Percentiles rank a stretch among this genome's conserved stretches.
Evolutionary conservation across 1,140 invertebrate genomes (phyloP).

Genomic region (Brachionus asplanchnoidis): DNA sequence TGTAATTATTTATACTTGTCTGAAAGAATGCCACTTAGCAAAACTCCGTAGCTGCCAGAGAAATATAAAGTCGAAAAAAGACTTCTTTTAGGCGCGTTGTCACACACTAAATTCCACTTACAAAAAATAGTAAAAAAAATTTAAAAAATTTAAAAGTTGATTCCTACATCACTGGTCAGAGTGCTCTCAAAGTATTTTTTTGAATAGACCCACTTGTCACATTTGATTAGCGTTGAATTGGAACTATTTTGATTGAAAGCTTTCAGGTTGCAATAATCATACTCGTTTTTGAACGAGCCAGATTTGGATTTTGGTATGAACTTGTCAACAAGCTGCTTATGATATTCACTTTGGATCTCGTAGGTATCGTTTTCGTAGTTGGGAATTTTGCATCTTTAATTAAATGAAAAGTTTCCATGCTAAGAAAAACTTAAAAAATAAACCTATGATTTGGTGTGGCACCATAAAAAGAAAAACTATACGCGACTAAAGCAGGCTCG

Average conservation of each 20-base stretch:
- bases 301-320: background rate
- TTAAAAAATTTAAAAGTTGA: too few relatives aligned
- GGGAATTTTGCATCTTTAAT: slow-evolving; percentile 3
- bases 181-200: slow-evolving; percentile 12
- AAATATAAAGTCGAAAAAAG: slow-evolving; percentile 36
- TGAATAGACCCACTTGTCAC: slow-evolving; percentile 22
- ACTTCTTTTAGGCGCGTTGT: background rate
- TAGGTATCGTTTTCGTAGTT: background rate
- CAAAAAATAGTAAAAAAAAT: background rate
- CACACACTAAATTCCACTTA: slow-evolving; percentile 36
- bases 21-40: slow-evolving; percentile 20
- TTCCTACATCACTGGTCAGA: background rate
- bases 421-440: background rate
- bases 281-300: background rate
- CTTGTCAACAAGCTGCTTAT: background rate
- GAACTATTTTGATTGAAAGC: background rate
- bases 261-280: background rate
- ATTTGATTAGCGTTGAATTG: background rate
- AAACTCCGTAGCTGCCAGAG: background rate
- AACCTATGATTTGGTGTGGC: background rate
- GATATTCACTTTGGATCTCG: background rate
- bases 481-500: background rate
- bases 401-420: background rate
- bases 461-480: slow-evolving; percentile 17
- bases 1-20: background rate